Percentiles rank a stretch among this genome's conserved stretches.
These are phyloP conservation scores for Diadegma fenestrale DNA, from an alignment of 2,888 invertebrate species.

Conservation along the genomic window DNA sequence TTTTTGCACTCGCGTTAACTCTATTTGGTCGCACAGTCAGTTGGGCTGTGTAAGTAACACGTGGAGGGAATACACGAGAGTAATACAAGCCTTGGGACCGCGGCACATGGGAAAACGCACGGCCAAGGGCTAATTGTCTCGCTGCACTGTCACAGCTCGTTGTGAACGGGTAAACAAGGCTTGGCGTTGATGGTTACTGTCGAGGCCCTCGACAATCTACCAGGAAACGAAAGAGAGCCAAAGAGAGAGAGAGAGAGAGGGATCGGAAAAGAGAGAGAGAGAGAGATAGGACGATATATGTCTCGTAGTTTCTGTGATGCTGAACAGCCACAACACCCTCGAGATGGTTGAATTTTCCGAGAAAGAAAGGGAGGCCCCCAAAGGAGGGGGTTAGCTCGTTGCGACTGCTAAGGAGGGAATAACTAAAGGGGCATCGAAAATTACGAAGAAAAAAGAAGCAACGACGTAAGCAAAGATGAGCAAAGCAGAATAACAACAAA, in stretches of 20 bases:
- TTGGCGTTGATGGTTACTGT: constrained; percentile 28
- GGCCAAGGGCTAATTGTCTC: constrained; percentile 33
- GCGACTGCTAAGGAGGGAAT: constrained; percentile 37
- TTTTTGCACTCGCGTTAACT: background rate
- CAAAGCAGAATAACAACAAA: constrained; percentile 39
- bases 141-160: constrained; percentile 51
- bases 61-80: background rate
- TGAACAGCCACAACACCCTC: constrained; percentile 46
- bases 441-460: constrained; percentile 32
- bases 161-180: constrained; percentile 56
- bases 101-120: constrained; percentile 5
- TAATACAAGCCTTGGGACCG: constrained; percentile 29
- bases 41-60: background rate
- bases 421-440: constrained; percentile 57
- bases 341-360: constrained; percentile 58
- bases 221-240: background rate
- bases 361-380: background rate
- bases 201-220: constrained; percentile 47
- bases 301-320: constrained; percentile 25
- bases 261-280: too few relatives aligned
- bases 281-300: background rate
- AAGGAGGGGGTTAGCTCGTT: constrained; percentile 23
- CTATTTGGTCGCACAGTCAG: background rate
- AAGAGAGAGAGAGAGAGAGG: background rate
- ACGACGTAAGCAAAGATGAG: constrained; percentile 31